These are phyloP conservation scores for Emydocephalus ijimae DNA, from an alignment of 2,113 vertebrate genomes.

Conservation along the genomic window DNA sequence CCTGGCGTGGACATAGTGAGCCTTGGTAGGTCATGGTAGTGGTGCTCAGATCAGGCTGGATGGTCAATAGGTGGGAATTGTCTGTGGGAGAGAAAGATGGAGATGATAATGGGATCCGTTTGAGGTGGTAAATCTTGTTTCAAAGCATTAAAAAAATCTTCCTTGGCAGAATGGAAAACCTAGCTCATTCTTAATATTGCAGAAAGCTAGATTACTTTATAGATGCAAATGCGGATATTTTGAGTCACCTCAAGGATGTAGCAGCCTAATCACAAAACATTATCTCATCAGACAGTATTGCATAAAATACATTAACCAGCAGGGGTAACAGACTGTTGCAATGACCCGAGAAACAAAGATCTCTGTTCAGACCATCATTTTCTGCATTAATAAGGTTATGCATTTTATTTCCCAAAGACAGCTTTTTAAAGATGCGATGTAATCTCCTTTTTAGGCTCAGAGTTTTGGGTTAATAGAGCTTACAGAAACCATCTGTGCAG, in stretches of 20 bases:
- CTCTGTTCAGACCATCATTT: conserved; percentile 15
- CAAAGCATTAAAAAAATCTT: not conserved
- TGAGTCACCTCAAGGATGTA: conserved; percentile 20
- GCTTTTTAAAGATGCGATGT: not conserved
- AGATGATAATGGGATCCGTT: fast-evolving
- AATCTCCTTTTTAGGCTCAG: not conserved
- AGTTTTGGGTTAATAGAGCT: not conserved
- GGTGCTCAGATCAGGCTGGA: conserved; percentile 96
- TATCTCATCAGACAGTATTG: conserved; percentile 28
- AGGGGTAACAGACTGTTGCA: conserved; percentile 34
- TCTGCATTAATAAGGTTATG: conserved; percentile 26
- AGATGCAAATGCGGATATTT: conserved; percentile 30
- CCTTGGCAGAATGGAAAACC: not conserved
- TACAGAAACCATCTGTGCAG: not conserved
- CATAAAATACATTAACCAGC: conserved; percentile 31
- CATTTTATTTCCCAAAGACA: conserved; percentile 15
- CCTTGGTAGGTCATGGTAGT: conserved; percentile 96
- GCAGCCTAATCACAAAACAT: conserved; percentile 34
- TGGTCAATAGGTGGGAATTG: conserved; percentile 94
- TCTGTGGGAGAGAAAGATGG: conserved; percentile 73
- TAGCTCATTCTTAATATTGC: not conserved
- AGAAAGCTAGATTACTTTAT: conserved; percentile 12
- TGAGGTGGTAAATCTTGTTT: not conserved
- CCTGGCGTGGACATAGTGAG: conserved; percentile 88
- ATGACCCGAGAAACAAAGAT: conserved; percentile 26